phyloP scores from a whole-genome alignment of 2,113 vertebrate species.

The Trichomycterus rosablanca region DNA sequence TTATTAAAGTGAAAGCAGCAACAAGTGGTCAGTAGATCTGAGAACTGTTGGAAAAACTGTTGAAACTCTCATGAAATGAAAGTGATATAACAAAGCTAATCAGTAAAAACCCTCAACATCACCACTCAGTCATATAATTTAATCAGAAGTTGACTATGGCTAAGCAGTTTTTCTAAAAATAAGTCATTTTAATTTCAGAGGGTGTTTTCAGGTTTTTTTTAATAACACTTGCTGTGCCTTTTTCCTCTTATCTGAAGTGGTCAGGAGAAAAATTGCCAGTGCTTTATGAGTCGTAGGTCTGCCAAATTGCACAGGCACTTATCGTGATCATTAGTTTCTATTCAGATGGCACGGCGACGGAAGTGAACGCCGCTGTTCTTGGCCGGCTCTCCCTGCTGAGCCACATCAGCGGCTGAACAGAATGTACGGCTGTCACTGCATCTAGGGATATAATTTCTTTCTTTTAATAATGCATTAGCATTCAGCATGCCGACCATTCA shows the following conservation, averaged over 20 bases:
- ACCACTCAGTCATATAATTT: constrained; percentile 19
- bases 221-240: constrained; percentile 22
- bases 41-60: no score
- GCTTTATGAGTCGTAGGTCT: constrained; percentile 40
- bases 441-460: constrained; percentile 41
- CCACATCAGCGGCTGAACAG: constrained; percentile 32
- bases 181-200: constrained; percentile 22
- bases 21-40: no score
- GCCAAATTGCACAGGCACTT: constrained; percentile 40
- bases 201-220: background rate
- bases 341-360: constrained; percentile 41
- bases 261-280: constrained; percentile 37
- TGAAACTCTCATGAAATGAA: no score
- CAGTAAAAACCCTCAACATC: background rate
- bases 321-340: constrained; percentile 42
- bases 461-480: constrained; percentile 50
- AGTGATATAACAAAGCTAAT: constrained; percentile 3
- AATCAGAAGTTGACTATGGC: background rate
- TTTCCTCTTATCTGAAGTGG: constrained; percentile 18
- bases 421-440: constrained; percentile 43
- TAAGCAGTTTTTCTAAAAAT: constrained; percentile 6
- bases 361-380: constrained; percentile 25
- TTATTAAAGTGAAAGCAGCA: no score
- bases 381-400: constrained; percentile 36
- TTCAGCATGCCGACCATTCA: constrained; percentile 43